Conservation (phyloP, 37 sponge, comb jelly and placozoan species). For the Beroe forskalii region DNA sequence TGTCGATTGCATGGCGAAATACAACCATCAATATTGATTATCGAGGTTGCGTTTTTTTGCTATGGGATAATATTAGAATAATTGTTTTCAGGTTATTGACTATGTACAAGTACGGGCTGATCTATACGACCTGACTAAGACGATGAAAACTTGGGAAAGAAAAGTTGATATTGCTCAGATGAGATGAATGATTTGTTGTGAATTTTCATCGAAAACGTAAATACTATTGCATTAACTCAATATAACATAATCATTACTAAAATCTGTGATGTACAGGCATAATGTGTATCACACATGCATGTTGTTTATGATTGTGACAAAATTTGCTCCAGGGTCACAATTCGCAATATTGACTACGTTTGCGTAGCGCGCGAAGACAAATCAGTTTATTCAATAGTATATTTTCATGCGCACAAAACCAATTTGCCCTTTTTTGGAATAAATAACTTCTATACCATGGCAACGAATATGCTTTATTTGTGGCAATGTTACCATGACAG, state of each 20-base stretch:
- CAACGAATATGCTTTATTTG: background rate
- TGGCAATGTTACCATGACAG: background rate
- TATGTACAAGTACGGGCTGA: slow-evolving; percentile 88
- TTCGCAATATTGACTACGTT: too few species aligned
- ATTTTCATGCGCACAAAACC: background rate
- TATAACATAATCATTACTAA: background rate
- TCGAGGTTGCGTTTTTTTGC: too few species aligned
- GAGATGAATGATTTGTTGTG: too few species aligned
- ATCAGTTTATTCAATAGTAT: background rate
- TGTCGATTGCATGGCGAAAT: background rate
- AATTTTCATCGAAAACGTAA: background rate
- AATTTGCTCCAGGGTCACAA: too few species aligned
- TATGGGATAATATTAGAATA: too few species aligned
- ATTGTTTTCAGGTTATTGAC: slow-evolving; percentile 88
- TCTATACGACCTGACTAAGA: slow-evolving; percentile 80
- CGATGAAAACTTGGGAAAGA: slow-evolving; percentile 86
- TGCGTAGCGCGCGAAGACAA: background rate
- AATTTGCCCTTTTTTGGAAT: background rate
- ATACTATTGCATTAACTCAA: background rate
- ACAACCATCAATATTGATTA: background rate
- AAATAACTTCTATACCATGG: background rate
- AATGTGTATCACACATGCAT: background rate
- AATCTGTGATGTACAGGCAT: background rate
- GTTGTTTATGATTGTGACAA: too few species aligned
- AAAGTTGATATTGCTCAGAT: slow-evolving; percentile 97